Conservation (phyloP, 2,113 vertebrate species). For the Lota lota region DNA sequence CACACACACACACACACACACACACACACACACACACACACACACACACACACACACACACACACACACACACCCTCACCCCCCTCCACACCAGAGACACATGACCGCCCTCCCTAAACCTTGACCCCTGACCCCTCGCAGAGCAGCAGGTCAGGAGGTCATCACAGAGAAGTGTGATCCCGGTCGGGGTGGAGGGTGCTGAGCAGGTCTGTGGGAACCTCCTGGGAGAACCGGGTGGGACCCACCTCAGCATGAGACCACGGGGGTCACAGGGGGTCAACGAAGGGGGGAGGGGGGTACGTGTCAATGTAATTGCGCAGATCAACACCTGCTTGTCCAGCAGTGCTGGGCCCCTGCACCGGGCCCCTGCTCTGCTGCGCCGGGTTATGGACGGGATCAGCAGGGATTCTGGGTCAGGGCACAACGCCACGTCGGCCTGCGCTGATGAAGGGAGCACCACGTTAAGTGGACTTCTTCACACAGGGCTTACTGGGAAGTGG, state of each 20-base stretch:
- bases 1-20: constrained; percentile 33
- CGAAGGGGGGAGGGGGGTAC: constrained; percentile 27
- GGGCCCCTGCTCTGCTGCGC: constrained; percentile 35
- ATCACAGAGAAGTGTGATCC: constrained; percentile 48
- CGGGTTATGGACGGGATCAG: constrained; percentile 32
- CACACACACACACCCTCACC: constrained; percentile 32
- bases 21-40: constrained; percentile 35
- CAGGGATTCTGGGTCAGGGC: constrained; percentile 57
- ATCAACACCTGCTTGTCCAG: constrained; percentile 66
- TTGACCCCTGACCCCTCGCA: constrained; percentile 24
- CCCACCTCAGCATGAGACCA: constrained; percentile 21
- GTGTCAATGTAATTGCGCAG: constrained; percentile 67
- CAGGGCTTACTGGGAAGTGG: constrained; percentile 30
- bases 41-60: constrained; percentile 32
- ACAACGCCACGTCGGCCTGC: constrained; percentile 41
- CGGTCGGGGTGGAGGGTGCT: constrained; percentile 21
- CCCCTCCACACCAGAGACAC: constrained; percentile 36
- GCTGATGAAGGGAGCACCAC: constrained; percentile 52
- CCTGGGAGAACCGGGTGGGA: constrained; percentile 60
- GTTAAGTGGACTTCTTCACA: constrained; percentile 48
- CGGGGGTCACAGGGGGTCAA: constrained; percentile 52
- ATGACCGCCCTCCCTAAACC: constrained; percentile 56
- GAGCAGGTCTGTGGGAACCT: constrained; percentile 44
- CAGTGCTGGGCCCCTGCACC: constrained; percentile 27
- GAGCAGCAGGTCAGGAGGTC: constrained; percentile 51